phyloP scores from a whole-genome alignment of 2,888 invertebrate genomes.

The Aphodius sticticus region DNA sequence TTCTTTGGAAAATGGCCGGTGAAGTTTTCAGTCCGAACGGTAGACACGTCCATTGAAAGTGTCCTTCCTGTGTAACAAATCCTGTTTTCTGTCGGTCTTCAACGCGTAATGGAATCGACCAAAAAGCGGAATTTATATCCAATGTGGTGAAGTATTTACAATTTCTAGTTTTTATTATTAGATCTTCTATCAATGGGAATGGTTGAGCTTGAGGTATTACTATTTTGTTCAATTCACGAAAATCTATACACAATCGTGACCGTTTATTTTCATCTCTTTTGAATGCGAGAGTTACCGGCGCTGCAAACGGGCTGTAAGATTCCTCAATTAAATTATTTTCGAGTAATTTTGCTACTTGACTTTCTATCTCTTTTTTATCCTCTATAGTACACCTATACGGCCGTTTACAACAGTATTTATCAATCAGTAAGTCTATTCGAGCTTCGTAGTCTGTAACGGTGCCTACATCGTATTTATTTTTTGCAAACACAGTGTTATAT shows the following conservation, averaged over 20 bases:
- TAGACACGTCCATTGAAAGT: constrained; percentile 33
- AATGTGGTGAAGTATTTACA: constrained; percentile 51
- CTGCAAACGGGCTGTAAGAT: too few species aligned
- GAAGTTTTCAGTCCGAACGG: constrained; percentile 42
- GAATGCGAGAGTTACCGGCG: too few species aligned
- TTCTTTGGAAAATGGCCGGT: constrained; percentile 42
- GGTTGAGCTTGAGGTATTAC: constrained; percentile 48
- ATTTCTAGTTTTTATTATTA: constrained; percentile 49
- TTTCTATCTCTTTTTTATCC: constrained; percentile 40
- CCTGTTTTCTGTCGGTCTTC: constrained; percentile 51
- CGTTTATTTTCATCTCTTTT: too few species aligned
- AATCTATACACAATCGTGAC: too few species aligned
- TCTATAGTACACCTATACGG: constrained; percentile 38
- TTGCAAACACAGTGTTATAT: constrained; percentile 44
- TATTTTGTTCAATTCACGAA: constrained; percentile 44
- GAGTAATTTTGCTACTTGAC: constrained; percentile 38
- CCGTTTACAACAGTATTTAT: constrained; percentile 41
- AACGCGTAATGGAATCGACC: constrained; percentile 51
- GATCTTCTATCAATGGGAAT: constrained; percentile 42
- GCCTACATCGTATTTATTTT: constrained; percentile 46
- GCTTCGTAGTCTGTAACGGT: constrained; percentile 46
- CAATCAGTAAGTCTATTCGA: constrained; percentile 36
- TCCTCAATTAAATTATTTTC: constrained; percentile 43
- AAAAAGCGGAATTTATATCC: constrained; percentile 55
- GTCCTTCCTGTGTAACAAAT: constrained; percentile 46